phyloP scores from a whole-genome alignment of 2,797 vertebrate species.

The Onychomys torridus region DNA sequence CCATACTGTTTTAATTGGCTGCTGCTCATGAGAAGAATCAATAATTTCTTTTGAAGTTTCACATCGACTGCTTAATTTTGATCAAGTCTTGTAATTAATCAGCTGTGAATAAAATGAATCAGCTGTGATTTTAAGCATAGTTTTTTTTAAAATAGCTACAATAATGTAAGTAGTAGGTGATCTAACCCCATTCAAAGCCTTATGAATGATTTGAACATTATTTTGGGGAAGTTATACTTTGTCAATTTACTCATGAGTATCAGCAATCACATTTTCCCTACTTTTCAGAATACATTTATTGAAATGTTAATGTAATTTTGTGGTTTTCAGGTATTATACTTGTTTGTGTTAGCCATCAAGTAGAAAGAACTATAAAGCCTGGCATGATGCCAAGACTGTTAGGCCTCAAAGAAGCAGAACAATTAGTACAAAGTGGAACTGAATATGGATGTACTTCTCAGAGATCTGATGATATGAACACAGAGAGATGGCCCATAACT shows the following conservation, averaged over 20 bases:
- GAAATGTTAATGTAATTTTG: slow-evolving; percentile 81
- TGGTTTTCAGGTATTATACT: slow-evolving; percentile 61
- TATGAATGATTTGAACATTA: slow-evolving; percentile 65
- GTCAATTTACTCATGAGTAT: slow-evolving; percentile 62
- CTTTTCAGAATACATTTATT: slow-evolving; percentile 63
- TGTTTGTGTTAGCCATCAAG: slow-evolving; percentile 41
- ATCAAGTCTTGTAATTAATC: slow-evolving; percentile 81
- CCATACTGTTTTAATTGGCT: slow-evolving; percentile 79
- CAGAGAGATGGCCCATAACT: not conserved
- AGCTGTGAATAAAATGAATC: slow-evolving; percentile 80
- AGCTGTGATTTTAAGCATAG: slow-evolving; percentile 73
- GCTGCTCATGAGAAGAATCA: slow-evolving; percentile 77
- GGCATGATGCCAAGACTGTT: not conserved
- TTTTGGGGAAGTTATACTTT: slow-evolving; percentile 52
- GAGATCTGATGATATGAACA: not conserved
- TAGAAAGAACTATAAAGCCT: slow-evolving; percentile 10
- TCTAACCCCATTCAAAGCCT: slow-evolving; percentile 73
- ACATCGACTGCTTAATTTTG: slow-evolving; percentile 74
- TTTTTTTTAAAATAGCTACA: slow-evolving; percentile 40
- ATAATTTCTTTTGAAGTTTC: slow-evolving; percentile 78
- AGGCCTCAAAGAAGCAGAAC: not conserved
- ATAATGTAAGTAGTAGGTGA: slow-evolving; percentile 73
- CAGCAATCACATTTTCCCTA: slow-evolving; percentile 64
- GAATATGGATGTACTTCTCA: not conserved
- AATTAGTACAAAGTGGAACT: not conserved